Percentiles rank a stretch among this genome's conserved stretches.
These are phyloP conservation scores for Drosophila azteca DNA, from an alignment of 1,140 invertebrate genomes.

Conservation along the genomic window DNA sequence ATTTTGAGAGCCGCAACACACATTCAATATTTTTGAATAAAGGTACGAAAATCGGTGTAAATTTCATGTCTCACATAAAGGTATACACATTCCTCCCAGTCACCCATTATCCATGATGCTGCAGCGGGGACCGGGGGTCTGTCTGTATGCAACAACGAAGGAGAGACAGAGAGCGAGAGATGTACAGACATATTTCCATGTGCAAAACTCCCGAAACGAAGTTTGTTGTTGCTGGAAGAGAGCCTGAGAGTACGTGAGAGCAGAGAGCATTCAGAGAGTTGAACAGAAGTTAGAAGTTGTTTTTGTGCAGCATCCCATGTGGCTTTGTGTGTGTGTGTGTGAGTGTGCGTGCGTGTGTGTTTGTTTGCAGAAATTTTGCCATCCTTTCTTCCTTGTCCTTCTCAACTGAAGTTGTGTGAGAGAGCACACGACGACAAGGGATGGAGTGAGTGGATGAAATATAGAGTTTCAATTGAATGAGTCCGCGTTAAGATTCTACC, in stretches of 20 bases:
- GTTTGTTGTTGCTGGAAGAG: constrained; percentile 40
- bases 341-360: constrained; percentile 10
- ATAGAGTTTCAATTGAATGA: neutral
- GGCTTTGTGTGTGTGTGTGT: constrained; percentile 10
- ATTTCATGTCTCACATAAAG: constrained; percentile 38
- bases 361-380: constrained; percentile 46
- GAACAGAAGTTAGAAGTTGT: constrained; percentile 52
- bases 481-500: neutral
- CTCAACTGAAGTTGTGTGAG: constrained; percentile 31
- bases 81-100: constrained; percentile 46
- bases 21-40: constrained; percentile 32
- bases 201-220: constrained; percentile 46
- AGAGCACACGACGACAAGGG: too few species aligned
- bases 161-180: constrained; percentile 34
- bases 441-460: neutral
- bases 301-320: constrained; percentile 57
- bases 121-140: neutral
- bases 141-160: constrained; percentile 36
- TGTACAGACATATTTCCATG: constrained; percentile 18
- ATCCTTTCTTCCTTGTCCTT: constrained; percentile 43
- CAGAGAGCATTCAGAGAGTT: constrained; percentile 6
- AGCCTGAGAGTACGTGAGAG: constrained; percentile 23
- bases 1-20: constrained; percentile 46
- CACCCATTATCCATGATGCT: neutral
- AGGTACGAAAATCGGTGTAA: constrained; percentile 46